phyloP scores from a whole-genome alignment of 2,113 vertebrate species.

The Noturus placidus region DNA sequence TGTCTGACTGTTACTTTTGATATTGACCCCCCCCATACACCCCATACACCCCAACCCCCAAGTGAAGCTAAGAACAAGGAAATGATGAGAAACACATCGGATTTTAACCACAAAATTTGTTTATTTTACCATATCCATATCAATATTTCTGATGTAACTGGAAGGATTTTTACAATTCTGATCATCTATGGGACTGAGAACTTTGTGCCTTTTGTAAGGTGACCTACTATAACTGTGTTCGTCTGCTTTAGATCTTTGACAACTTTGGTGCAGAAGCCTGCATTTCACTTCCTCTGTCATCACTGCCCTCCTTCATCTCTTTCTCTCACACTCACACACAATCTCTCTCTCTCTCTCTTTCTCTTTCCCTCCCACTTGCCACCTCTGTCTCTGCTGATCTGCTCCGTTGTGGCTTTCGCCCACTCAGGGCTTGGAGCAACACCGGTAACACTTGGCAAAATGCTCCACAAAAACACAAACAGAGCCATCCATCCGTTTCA shows the following conservation, averaged over 20 bases:
- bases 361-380: constrained; percentile 67
- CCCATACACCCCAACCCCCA: no score
- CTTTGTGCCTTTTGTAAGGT: constrained; percentile 2
- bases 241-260: constrained; percentile 25
- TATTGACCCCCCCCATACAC: no score
- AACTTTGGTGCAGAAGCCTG: neutral
- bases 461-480: constrained; percentile 23
- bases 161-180: neutral
- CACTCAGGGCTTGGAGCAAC: constrained; percentile 75
- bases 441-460: constrained; percentile 19
- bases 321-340: constrained; percentile 40
- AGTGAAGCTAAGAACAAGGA: neutral
- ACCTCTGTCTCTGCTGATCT: constrained; percentile 66
- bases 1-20: no score
- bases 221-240: constrained; percentile 31
- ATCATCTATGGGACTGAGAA: neutral
- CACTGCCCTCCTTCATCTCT: constrained; percentile 68
- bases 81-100: neutral
- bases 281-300: constrained; percentile 65
- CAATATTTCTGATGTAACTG: neutral
- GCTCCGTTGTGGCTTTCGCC: constrained; percentile 74
- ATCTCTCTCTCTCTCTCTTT: constrained; percentile 60
- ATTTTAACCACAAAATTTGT: neutral
- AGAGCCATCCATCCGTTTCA: constrained; percentile 43
- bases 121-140: neutral